Conservation (phyloP, 2,113 vertebrate species). For the Cephalopterus ornatus region DNA sequence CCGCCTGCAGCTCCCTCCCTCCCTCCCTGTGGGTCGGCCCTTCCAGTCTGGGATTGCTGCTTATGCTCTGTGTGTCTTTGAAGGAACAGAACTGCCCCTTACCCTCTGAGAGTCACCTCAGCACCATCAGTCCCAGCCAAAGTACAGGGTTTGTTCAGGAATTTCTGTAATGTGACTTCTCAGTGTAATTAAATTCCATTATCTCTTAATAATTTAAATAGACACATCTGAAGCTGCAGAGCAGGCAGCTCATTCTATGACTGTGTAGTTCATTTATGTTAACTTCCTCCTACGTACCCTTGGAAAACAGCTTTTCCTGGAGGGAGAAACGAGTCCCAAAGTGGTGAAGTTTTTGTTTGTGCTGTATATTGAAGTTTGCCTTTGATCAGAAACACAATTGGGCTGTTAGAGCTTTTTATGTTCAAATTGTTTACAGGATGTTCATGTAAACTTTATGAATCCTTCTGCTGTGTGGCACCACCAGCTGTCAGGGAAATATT, state of each 20-base stretch:
- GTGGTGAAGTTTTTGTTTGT: constrained; percentile 55
- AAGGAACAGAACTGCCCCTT: background rate
- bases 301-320: constrained; percentile 54
- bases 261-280: constrained; percentile 36
- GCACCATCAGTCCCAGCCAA: background rate
- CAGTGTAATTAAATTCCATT: constrained; percentile 34
- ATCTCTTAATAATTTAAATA: constrained; percentile 53
- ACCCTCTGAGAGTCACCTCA: background rate
- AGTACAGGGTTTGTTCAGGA: background rate
- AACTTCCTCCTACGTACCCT: constrained; percentile 42
- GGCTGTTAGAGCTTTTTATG: constrained; percentile 66
- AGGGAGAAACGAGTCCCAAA: constrained; percentile 48
- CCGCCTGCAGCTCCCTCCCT: accelerated
- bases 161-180: background rate
- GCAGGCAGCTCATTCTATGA: constrained; percentile 21
- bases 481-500: constrained; percentile 75
- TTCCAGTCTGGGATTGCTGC: background rate
- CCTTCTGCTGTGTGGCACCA: constrained; percentile 71
- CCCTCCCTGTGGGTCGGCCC: background rate
- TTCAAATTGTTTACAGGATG: constrained; percentile 76
- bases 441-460: constrained; percentile 78
- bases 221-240: constrained; percentile 19
- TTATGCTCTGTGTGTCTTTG: background rate
- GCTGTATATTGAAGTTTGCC: constrained; percentile 47
- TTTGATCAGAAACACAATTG: constrained; percentile 72